These are phyloP conservation scores for Cosmia trapezina DNA, from an alignment of 2,888 invertebrate species.

Conservation along the genomic window DNA sequence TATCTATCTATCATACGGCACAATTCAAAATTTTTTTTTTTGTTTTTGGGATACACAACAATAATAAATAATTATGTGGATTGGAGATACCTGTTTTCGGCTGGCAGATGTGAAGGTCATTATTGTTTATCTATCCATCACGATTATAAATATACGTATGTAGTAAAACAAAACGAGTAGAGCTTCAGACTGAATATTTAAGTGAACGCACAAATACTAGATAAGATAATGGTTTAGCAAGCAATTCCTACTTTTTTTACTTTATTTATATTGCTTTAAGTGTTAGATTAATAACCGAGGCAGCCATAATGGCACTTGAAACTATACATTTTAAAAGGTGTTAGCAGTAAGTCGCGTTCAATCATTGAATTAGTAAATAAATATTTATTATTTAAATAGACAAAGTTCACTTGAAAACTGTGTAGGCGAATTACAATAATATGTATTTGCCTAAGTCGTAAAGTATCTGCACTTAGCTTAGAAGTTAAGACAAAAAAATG, in stretches of 20 bases:
- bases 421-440: conserved; percentile 46
- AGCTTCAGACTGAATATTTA: conserved; percentile 27
- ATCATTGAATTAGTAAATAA: conserved; percentile 39
- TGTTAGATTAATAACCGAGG: conserved; percentile 29
- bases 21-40: conserved; percentile 16
- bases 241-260: conserved; percentile 18
- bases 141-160: conserved; percentile 26
- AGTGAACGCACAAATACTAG: background rate
- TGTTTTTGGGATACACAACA: conserved; percentile 15
- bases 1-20: background rate
- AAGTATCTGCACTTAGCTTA: conserved; percentile 21
- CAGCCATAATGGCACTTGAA: conserved; percentile 40
- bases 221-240: conserved; percentile 18
- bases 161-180: conserved; percentile 31
- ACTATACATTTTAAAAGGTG: conserved; percentile 28
- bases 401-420: conserved; percentile 35
- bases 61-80: conserved; percentile 48
- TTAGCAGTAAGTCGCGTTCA: conserved; percentile 38
- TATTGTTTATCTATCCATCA: conserved; percentile 47
- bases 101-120: conserved; percentile 46
- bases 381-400: conserved; percentile 37
- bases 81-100: conserved; percentile 39
- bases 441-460: conserved; percentile 13
- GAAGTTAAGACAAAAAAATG: conserved; percentile 37
- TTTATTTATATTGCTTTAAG: conserved; percentile 1